Conservation (phyloP, 2,888 invertebrate species). For the Balanococcus diminutus region DNA sequence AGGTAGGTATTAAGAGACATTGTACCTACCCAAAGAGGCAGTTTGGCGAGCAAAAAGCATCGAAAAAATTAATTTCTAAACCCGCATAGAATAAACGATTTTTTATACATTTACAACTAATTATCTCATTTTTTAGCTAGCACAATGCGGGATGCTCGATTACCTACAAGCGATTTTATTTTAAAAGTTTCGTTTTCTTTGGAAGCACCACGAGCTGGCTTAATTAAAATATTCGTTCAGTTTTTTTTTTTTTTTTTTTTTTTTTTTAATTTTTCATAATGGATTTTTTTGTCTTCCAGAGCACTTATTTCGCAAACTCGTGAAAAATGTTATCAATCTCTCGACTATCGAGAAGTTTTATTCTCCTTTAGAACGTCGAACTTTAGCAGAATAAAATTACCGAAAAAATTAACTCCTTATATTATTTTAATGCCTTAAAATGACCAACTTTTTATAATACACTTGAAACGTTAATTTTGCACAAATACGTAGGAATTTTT, state of each 20-base stretch:
- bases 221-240: background rate
- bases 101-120: background rate
- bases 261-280: background rate
- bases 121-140: background rate
- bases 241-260: background rate
- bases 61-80: background rate
- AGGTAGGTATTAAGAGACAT: background rate
- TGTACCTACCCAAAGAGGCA: background rate
- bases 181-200: background rate
- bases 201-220: background rate
- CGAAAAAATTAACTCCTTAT: no score
- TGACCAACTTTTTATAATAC: background rate
- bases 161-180: background rate
- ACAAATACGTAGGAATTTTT: background rate
- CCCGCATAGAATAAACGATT: background rate
- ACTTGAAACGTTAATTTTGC: background rate
- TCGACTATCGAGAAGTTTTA: no score
- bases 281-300: background rate
- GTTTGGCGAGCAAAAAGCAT: background rate
- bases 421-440: no score
- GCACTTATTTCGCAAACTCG: background rate
- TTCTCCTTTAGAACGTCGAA: no score
- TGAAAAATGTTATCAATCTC: no score
- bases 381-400: background rate
- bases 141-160: background rate